Base-by-base conservation (phyloP, 2,113 vertebrate species). In the Castor canadensis region DNA sequence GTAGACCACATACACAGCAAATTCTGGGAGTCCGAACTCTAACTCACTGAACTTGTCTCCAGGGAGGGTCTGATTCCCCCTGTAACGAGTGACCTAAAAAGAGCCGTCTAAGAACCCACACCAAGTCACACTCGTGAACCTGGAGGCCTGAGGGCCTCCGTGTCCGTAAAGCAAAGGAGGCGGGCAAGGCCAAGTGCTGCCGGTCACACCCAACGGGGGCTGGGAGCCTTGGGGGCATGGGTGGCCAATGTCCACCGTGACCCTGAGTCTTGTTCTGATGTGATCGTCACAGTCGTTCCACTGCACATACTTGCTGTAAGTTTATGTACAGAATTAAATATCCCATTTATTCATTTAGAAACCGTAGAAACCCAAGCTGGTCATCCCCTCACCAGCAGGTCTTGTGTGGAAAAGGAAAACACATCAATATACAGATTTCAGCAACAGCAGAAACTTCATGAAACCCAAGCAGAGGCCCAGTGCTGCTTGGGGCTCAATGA, bases 271-370 rank as follows among this genome's bases (percentile, higher is more conserved):
- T 96, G 66, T 10, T 94, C 88, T 52, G 64, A 75, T 73, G 89
- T 3, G 3, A 43, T 16, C 62, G 88, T 96, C 95, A 52, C 96
- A 88, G 97, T 97, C 88, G 95, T 97, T 98, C 96, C 96, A 97
- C 93, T 76, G 95, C 96, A 96, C 3, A 3, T 30, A 76, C 84
- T 84, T 95, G 79, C 97, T 85, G 60, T 93, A 95, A 96, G 49
- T 73, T 94, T 95, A 92, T 72, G 87, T 93, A 98, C 96, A 98
- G 32, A 97, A 96, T 96, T 96, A 97, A 97, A 97, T 90, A 97
- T 5, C 1, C 73, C 85, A 35, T 89, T 96, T 85, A 96, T 94
- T 95, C 60, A 88, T 96, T 95, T 97, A 97, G 93, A 98, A 97
- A 96, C 88, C 60, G 1, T 69, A 95, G 80, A 87, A 94, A 98